Evolutionary conservation across 2,888 invertebrate genomes (phyloP).

Genomic region (Asteroscopus sphinx): DNA sequence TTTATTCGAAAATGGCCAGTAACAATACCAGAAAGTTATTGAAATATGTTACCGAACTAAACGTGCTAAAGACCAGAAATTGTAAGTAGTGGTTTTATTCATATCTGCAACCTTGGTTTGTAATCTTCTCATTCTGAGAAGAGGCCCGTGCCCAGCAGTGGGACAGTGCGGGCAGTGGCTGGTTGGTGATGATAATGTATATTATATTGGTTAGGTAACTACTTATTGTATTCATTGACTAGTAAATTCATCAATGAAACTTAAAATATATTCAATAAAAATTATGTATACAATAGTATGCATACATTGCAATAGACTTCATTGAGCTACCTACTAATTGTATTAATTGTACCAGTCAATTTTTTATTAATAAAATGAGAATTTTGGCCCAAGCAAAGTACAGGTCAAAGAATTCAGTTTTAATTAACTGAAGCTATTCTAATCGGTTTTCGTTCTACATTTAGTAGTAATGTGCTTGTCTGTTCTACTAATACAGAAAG

Average conservation of each 20-base stretch:
- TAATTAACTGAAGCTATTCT: too few species aligned
- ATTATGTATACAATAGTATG: not conserved
- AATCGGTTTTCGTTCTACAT: not conserved
- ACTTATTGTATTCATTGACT: slow-evolving; percentile 14
- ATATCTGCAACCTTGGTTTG: too few species aligned
- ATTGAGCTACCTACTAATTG: too few species aligned
- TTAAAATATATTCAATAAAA: not conserved
- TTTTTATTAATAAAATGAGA: slow-evolving; percentile 20
- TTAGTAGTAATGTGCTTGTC: too few species aligned
- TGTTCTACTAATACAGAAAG: too few species aligned
- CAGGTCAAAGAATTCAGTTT: slow-evolving; percentile 20
- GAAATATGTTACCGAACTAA: slow-evolving; percentile 75
- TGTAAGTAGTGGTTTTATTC: slow-evolving; percentile 73
- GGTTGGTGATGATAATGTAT: too few species aligned
- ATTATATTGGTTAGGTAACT: slow-evolving; percentile 70
- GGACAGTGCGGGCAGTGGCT: too few species aligned
- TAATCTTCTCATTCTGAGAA: too few species aligned
- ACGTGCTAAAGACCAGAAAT: slow-evolving; percentile 67
- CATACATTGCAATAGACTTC: too few species aligned
- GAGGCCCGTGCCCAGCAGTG: too few species aligned
- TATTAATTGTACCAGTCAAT: not conserved
- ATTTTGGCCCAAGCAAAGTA: slow-evolving; percentile 33
- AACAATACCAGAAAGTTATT: slow-evolving; percentile 76
- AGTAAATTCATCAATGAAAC: slow-evolving; percentile 13
- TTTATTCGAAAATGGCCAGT: slow-evolving; percentile 70